Percentiles rank a stretch among this genome's conserved stretches.
phyloP scores from a whole-genome alignment of 2,113 vertebrate species.

The Reinhardtius hippoglossoides region DNA sequence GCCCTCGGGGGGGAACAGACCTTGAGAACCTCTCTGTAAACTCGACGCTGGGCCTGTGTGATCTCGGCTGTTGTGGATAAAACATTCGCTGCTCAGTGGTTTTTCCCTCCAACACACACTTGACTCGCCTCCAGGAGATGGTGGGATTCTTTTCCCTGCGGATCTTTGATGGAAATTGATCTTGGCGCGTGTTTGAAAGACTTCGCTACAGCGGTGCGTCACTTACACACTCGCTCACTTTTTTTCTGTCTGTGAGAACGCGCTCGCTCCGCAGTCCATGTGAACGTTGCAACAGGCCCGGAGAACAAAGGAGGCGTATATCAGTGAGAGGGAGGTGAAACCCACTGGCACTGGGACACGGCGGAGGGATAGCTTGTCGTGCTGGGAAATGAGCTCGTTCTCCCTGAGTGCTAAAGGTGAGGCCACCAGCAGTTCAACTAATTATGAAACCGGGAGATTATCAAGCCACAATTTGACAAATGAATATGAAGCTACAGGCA shows the following conservation, averaged over 20 bases:
- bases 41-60: constrained; percentile 42
- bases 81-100: constrained; percentile 58
- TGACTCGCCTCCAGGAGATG: constrained; percentile 69
- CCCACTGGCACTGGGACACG: constrained; percentile 14
- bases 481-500: too few species aligned
- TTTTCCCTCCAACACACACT: constrained; percentile 70
- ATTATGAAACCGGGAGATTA: too few species aligned
- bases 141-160: constrained; percentile 60
- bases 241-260: constrained; percentile 63
- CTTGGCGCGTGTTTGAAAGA: constrained; percentile 69
- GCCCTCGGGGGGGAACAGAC: constrained; percentile 25
- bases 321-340: constrained; percentile 39
- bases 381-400: not conserved
- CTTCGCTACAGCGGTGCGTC: constrained; percentile 50
- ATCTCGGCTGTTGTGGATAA: constrained; percentile 63
- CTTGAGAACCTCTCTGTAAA: constrained; percentile 51
- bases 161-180: constrained; percentile 76
- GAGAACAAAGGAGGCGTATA: constrained; percentile 54
- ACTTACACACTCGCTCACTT: constrained; percentile 62
- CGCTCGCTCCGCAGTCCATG: constrained; percentile 37
- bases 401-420: not conserved
- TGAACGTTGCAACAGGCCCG: constrained; percentile 44
- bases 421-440: not conserved
- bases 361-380: not conserved
- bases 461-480: too few species aligned